Evolutionary conservation across 2,113 vertebrate species (phyloP).

Genomic region (Catagonus wagneri): DNA sequence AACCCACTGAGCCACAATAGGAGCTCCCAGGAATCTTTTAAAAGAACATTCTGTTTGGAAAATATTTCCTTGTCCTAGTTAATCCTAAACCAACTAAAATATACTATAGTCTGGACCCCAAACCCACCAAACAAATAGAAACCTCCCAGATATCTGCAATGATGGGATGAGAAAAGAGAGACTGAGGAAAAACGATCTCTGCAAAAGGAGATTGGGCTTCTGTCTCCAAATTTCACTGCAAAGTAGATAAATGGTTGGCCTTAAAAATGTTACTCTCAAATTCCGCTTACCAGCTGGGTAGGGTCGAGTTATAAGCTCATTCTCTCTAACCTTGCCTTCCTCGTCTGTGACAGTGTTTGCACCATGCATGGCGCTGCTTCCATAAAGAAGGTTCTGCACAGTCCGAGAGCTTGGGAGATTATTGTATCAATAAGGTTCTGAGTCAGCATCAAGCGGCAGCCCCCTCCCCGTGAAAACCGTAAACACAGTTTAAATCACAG

Average conservation of each 20-base stretch:
- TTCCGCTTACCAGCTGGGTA: neutral
- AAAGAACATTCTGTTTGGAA: neutral
- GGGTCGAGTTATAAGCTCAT: neutral
- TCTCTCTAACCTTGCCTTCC: neutral
- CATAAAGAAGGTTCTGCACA: neutral
- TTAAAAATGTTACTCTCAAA: neutral
- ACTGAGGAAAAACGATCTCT: neutral
- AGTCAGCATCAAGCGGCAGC: neutral
- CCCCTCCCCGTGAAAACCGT: neutral
- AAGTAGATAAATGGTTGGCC: neutral
- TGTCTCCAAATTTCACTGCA: neutral
- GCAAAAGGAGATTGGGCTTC: neutral
- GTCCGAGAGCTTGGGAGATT: neutral
- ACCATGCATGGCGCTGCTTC: neutral
- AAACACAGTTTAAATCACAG: neutral
- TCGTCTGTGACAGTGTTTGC: neutral
- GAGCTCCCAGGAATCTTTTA: neutral
- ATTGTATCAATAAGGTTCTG: neutral
- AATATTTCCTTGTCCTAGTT: neutral
- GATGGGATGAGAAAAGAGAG: neutral
- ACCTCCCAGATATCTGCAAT: neutral
- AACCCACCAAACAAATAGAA: neutral
- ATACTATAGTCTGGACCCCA: neutral
- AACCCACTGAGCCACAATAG: no score
- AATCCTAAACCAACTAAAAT: slow-evolving; percentile 55